phyloP scores from a whole-genome alignment of 2,888 invertebrate genomes.

The Hirtodrosophila trivittata region DNA sequence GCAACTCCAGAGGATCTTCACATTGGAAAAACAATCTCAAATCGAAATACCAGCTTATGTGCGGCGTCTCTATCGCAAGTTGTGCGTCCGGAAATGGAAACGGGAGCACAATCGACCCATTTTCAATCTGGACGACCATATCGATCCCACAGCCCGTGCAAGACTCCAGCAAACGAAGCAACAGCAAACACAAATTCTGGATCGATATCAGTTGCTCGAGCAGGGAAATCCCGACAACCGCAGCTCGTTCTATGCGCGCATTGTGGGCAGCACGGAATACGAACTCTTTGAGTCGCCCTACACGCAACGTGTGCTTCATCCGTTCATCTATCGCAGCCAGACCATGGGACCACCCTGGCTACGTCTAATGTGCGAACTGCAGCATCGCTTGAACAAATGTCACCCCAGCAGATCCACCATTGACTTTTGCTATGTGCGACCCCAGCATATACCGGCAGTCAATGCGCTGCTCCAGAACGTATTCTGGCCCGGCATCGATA shows the following conservation, averaged over 20 bases:
- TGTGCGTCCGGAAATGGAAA: slow-evolving; percentile 86
- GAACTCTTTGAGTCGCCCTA: slow-evolving; percentile 88
- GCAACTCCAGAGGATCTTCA: slow-evolving; percentile 75
- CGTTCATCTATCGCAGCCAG: slow-evolving; percentile 91
- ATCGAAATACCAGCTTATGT: slow-evolving; percentile 79
- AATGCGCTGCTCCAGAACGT: slow-evolving; percentile 92
- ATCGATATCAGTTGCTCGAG: slow-evolving; percentile 82
- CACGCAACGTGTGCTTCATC: slow-evolving; percentile 90
- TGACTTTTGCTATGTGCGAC: slow-evolving; percentile 94
- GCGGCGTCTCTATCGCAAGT: slow-evolving; percentile 86
- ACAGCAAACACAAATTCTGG: slow-evolving; percentile 73
- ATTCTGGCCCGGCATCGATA: slow-evolving; percentile 97
- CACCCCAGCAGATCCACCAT: slow-evolving; percentile 86
- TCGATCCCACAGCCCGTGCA: slow-evolving; percentile 44
- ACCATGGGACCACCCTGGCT: slow-evolving; percentile 89
- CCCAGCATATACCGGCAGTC: slow-evolving; percentile 94
- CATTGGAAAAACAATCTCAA: slow-evolving; percentile 64
- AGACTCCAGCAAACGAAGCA: slow-evolving; percentile 35
- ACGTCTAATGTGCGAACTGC: slow-evolving; percentile 84
- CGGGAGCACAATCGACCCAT: slow-evolving; percentile 85
- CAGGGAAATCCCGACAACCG: slow-evolving; percentile 59
- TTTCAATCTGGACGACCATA: slow-evolving; percentile 86
- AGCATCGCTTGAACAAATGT: slow-evolving; percentile 81
- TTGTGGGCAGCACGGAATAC: slow-evolving; percentile 85
- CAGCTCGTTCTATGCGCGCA: slow-evolving; percentile 84